Evolutionary conservation across 2,113 vertebrate species (phyloP), one percentile per base, ranked within the genome.

Genomic region (Marcusenius ussheri): DNA sequence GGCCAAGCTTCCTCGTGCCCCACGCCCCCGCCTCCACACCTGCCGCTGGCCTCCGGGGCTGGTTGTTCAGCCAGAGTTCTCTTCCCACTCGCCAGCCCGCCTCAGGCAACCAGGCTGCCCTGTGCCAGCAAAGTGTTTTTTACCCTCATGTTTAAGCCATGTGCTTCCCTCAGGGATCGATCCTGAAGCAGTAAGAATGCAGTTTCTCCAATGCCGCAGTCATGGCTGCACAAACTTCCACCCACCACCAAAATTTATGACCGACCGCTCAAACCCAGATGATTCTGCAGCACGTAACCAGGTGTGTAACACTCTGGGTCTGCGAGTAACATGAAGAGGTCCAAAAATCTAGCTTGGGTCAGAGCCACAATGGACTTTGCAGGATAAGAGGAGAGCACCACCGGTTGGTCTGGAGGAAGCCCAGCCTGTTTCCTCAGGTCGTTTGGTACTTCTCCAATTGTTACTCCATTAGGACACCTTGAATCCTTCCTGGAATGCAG

Each of bases 1-100:
- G 35, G 80, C 21, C 19, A 58, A 47, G 49, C 86, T 90, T 89
- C 88, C 58, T 88, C 49, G 77, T 84, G 46, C 70, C 89, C 47
- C 77, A 91, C 51, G 17, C 85, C 87, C 42, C 24, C 50, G 47
- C 19, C 9, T 19, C 35, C 50, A 31, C 35, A 35, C 24, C 13
- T 35, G 66, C 8, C 27, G 35, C 31, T 80, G 31, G 15, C 49
- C 66, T 45, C 11, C 83, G 19, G 15, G 35, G n/a, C n/a, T n/a
- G n/a, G n/a, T n/a, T n/a, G n/a, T n/a, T n/a, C n/a, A n/a, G n/a
- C n/a, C 10, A 6, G 27, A 17, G 27, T 19, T 58, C 53, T 77
- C 47, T 77, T 70, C 10, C 50, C 50, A 27, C n/a, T 8, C 7
- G 35, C 42, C 42, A 80, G 80, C 35, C 19, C 35, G 1, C 5